Evolutionary conservation across 1,140 invertebrate species (phyloP), one percentile per base, ranked within the genome.

Genomic region (Armadillidium nasatum): DNA sequence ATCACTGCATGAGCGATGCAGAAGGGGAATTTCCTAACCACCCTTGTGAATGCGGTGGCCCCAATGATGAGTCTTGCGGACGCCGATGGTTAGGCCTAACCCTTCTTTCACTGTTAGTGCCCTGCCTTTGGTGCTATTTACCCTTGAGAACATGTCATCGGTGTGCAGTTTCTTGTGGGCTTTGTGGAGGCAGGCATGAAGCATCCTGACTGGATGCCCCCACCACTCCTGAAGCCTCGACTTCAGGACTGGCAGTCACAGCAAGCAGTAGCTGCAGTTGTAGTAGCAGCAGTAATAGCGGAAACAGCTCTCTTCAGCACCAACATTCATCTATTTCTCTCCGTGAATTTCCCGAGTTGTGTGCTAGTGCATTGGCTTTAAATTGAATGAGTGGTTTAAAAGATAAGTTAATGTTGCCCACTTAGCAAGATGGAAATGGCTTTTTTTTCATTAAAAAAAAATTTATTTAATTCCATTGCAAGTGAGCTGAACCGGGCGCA

Each of bases 111-210:
- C 85, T 97, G 73, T 86, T 97, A 81, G 90, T 97, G 82, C 95
- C 95, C 75, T 97, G 95, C 86, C 88, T 97, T 76, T 97, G 94
- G 89, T 94, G 94, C 85, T 97, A 97, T 87, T 89, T 92, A 82
- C 94, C 93, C 54, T 88, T 95, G 22, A 89, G 90, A 79, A 90
- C 92, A 77, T 92, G 92, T 82, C 94, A 97, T 85, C 88, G 89
- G 86, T 92, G 86, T 82, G 86, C 85, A 46, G 83, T 86, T 50
- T 76, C 79, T 15, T 87, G 86, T 82, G 85, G 86, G 60, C 82
- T 86, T 46, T 88, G 87, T 83, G 87, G 87, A n/a, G 86, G 86
- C 22, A 83, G 85, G 54, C 87, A 88, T 82, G 85, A 86, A 82
- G 84, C 86, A 19, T 60, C 50, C 19, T 60, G 50, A 60, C 50